Base-by-base conservation (phyloP, 2,113 vertebrate species). In the Tangachromis dhanisi region DNA sequence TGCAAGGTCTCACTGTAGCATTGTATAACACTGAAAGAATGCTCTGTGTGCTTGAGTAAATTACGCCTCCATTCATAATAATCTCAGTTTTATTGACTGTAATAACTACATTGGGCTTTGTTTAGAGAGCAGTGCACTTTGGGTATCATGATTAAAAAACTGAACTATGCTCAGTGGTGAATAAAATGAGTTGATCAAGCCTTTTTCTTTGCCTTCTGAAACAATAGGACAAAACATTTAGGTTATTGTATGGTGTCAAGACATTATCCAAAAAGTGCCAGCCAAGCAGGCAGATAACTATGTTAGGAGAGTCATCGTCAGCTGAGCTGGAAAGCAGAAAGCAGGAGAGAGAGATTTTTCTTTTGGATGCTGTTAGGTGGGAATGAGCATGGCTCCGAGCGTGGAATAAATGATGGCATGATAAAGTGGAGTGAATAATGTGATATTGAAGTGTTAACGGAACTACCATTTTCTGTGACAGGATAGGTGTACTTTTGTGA, bases 361-460 rank as follows among this genome's bases (percentile, higher is more conserved):
- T 87, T 83, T 73, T 57, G 19, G 49, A 17, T 84, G 86, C 51
- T 83, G 80, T 88, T 88, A 79, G 82, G 79, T 83, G 54, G 83
- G 51, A 91, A 89, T 84, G 63, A 91, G 87, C 31, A 80, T 80
- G 55, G 68, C 83, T 83, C 14, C 26, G 17, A 92, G 90, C 49
- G 54, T 83, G 42, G 31, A 89, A 83, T 82, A 88, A 87, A 92
- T 61, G 86, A 85, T 81, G 40, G 42, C 78, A 57, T 63, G 86
- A 92, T 90, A 83, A 92, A 87, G 79, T 54, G 82, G 45, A 89
- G 51, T 57, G 90, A 88, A 92, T 73, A 92, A 93, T 84, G 84
- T 38, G 47, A 91, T 90, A 84, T 29, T 90, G 80, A 91, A 89
- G 76, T 83, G 76, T 89, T 84, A 59, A 51, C 71, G 53, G 68